Evolutionary conservation across 2,113 vertebrate species (phyloP).

Genomic region (Cephalopholis sonnerati): DNA sequence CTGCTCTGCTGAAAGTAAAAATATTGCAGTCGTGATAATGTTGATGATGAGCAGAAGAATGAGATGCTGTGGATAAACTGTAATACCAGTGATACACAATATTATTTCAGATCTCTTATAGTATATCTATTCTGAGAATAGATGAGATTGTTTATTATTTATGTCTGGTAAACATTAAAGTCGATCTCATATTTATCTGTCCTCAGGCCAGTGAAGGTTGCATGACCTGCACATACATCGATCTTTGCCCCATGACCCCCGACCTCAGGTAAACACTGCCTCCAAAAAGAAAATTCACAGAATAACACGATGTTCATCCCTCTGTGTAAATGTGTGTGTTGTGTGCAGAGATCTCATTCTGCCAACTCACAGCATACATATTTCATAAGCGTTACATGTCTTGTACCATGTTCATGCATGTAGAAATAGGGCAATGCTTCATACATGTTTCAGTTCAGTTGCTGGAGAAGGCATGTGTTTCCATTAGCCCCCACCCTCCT

Average conservation of each 20-base stretch:
- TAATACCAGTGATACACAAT: slow-evolving; percentile 3
- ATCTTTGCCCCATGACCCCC: slow-evolving; percentile 65
- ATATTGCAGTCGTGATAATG: slow-evolving; percentile 25
- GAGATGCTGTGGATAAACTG: background rate
- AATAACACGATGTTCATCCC: background rate
- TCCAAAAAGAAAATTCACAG: background rate
- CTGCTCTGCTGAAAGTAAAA: slow-evolving; percentile 18
- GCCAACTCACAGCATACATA: slow-evolving; percentile 32
- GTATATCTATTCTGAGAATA: background rate
- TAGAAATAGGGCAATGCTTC: slow-evolving; percentile 45
- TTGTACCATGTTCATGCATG: slow-evolving; percentile 23
- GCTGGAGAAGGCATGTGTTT: slow-evolving; percentile 25
- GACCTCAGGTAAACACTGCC: slow-evolving; percentile 75
- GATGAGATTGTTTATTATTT: background rate
- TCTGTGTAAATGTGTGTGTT: background rate
- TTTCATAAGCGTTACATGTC: slow-evolving; percentile 38
- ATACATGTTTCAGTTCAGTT: slow-evolving; percentile 26
- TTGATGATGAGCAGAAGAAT: slow-evolving; percentile 34
- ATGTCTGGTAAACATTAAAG: background rate
- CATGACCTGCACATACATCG: slow-evolving; percentile 77
- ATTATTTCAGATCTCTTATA: background rate
- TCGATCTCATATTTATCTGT: background rate
- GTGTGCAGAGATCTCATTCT: background rate
- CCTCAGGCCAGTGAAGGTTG: slow-evolving; percentile 85
- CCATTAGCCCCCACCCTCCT: slow-evolving; percentile 47